These are phyloP conservation scores for Perca flavescens DNA, from an alignment of 2,113 vertebrate species.

Conservation along the genomic window DNA sequence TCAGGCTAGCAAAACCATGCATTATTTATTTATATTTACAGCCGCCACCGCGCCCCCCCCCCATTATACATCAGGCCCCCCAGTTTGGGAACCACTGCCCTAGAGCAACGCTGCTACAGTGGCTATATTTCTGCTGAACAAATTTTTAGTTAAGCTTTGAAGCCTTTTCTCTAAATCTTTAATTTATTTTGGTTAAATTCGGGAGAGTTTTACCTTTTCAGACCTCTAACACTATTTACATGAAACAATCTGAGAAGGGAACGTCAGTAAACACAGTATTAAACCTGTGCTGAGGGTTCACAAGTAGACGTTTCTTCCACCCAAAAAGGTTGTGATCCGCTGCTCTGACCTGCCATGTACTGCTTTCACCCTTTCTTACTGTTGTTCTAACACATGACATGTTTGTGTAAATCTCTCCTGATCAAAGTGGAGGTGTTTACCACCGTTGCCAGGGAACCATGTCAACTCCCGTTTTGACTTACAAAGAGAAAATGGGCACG, in stretches of 20 bases:
- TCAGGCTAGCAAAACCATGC: too few relatives aligned
- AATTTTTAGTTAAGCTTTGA: too few relatives aligned
- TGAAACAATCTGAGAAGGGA: background rate
- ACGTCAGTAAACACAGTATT: background rate
- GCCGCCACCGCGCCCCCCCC: too few relatives aligned
- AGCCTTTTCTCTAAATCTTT: background rate
- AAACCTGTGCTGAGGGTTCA: background rate
- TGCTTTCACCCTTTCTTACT: background rate
- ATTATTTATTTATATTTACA: too few relatives aligned
- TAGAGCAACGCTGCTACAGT: too few relatives aligned
- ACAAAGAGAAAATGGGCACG: background rate
- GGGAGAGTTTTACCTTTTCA: background rate
- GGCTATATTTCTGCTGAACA: too few relatives aligned
- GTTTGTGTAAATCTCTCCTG: background rate
- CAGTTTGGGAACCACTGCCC: too few relatives aligned
- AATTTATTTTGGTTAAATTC: background rate
- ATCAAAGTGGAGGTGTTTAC: conserved; percentile 18
- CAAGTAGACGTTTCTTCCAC: background rate
- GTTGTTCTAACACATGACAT: background rate
- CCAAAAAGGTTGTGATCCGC: too few relatives aligned
- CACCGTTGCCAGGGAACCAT: background rate
- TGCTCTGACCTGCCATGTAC: background rate
- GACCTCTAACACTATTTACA: background rate
- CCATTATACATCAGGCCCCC: too few relatives aligned
- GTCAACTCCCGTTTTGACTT: conserved; percentile 7